Evolutionary conservation across 2,113 vertebrate genomes (phyloP).

Genomic region (Halichoerus grypus): DNA sequence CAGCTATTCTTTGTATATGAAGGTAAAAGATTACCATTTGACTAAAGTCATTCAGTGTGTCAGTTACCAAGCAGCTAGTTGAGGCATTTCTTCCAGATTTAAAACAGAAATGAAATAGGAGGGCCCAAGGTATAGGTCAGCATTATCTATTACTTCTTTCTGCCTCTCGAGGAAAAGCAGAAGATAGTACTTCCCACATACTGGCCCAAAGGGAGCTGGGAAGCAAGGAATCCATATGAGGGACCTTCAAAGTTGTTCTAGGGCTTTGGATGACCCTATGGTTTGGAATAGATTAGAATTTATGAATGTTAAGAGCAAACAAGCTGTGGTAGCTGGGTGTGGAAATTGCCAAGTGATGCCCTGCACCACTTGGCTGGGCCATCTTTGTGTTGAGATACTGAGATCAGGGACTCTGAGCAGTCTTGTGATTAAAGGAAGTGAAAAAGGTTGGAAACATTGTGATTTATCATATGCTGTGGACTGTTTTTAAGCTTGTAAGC

Average conservation of each 20-base stretch:
- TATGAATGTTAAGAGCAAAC: neutral
- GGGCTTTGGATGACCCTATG: neutral
- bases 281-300: neutral
- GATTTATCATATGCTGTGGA: neutral
- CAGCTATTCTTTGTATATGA: neutral
- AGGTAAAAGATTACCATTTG: neutral
- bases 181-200: neutral
- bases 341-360: neutral
- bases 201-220: neutral
- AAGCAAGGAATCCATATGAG: neutral
- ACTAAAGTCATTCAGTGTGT: neutral
- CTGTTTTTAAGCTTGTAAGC: neutral
- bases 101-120: slow-evolving; percentile 32
- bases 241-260: neutral
- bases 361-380: neutral
- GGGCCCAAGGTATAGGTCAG: neutral
- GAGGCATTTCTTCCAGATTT: slow-evolving; percentile 41
- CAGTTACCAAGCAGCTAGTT: neutral
- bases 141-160: neutral
- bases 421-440: slow-evolving; percentile 30
- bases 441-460: neutral
- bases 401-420: neutral
- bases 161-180: neutral
- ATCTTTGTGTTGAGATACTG: neutral
- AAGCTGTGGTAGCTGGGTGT: neutral